phyloP scores from a whole-genome alignment of 2,888 invertebrate species.

The Nymphalis urticae region DNA sequence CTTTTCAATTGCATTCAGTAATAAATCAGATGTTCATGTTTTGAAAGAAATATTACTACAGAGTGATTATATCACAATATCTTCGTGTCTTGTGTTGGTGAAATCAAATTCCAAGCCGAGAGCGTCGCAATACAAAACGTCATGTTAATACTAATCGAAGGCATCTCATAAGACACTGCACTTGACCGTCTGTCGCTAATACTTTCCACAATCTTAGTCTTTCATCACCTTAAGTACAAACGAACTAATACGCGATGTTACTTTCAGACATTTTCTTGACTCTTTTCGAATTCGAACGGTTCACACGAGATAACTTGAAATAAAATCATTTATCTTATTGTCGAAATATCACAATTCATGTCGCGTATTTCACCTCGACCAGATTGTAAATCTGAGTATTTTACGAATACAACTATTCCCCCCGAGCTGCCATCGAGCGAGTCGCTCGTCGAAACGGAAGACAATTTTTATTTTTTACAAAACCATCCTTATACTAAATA shows the following conservation, averaged over 20 bases:
- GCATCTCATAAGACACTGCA: slow-evolving; percentile 56
- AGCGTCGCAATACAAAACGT: slow-evolving; percentile 50
- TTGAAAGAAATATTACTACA: too few relatives aligned
- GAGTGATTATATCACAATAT: slow-evolving; percentile 3
- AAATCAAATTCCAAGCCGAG: slow-evolving; percentile 23
- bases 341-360: slow-evolving; percentile 70
- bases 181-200: slow-evolving; percentile 54
- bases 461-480: slow-evolving; percentile 48
- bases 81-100: not conserved
- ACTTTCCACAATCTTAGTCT: slow-evolving; percentile 66
- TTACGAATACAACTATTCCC: slow-evolving; percentile 41
- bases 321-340: slow-evolving; percentile 58
- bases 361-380: slow-evolving; percentile 35
- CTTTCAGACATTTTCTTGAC: not conserved
- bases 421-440: slow-evolving; percentile 51
- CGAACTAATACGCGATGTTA: slow-evolving; percentile 37
- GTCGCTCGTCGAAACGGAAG: slow-evolving; percentile 68
- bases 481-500: slow-evolving; percentile 37
- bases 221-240: slow-evolving; percentile 70
- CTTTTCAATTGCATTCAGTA: too few relatives aligned
- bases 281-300: slow-evolving; percentile 3
- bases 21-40: too few relatives aligned
- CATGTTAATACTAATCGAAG: slow-evolving; percentile 70
- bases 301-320: slow-evolving; percentile 1
- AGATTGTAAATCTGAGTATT: slow-evolving; percentile 23